These are phyloP conservation scores for Drosophila antonietae DNA, from an alignment of 2,888 invertebrate genomes.

Conservation along the genomic window DNA sequence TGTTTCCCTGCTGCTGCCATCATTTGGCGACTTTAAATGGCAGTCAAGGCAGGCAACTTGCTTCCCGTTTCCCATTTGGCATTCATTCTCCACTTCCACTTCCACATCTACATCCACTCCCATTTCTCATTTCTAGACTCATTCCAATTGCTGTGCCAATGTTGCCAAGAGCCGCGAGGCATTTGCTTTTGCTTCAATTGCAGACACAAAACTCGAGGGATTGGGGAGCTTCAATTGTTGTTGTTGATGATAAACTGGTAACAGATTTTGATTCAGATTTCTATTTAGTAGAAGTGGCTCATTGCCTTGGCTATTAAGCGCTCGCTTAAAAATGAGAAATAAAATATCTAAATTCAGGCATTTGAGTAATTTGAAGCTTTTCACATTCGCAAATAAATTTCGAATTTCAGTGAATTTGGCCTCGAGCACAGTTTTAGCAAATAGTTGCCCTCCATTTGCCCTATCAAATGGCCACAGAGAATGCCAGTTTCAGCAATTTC, in stretches of 20 bases:
- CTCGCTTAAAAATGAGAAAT: slow-evolving; percentile 21
- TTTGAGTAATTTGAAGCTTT: slow-evolving; percentile 49
- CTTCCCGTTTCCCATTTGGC: slow-evolving; percentile 22
- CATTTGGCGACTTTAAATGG: slow-evolving; percentile 50
- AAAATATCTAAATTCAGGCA: slow-evolving; percentile 5
- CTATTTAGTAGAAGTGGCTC: slow-evolving; percentile 27
- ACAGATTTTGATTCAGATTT: slow-evolving; percentile 34
- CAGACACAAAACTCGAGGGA: slow-evolving; percentile 34
- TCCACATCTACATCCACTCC: neutral
- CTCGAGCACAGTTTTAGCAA: slow-evolving; percentile 34
- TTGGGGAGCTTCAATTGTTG: slow-evolving; percentile 12
- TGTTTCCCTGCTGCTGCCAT: slow-evolving; percentile 7
- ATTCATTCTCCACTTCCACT: neutral
- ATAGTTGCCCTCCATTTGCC: slow-evolving; percentile 42
- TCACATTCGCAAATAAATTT: slow-evolving; percentile 27
- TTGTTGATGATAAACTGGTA: slow-evolving; percentile 54
- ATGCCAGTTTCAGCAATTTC: slow-evolving; percentile 15
- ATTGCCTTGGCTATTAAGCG: slow-evolving; percentile 64
- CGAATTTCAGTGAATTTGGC: slow-evolving; percentile 38
- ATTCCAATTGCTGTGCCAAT: slow-evolving; percentile 41
- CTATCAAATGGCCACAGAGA: slow-evolving; percentile 49
- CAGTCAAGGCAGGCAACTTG: slow-evolving; percentile 19
- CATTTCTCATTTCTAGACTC: slow-evolving; percentile 50
- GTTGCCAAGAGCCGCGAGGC: slow-evolving; percentile 61
- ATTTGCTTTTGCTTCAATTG: slow-evolving; percentile 62